Base-by-base conservation (phyloP, 2,113 vertebrate species). In the Callocephalon fimbriatum region DNA sequence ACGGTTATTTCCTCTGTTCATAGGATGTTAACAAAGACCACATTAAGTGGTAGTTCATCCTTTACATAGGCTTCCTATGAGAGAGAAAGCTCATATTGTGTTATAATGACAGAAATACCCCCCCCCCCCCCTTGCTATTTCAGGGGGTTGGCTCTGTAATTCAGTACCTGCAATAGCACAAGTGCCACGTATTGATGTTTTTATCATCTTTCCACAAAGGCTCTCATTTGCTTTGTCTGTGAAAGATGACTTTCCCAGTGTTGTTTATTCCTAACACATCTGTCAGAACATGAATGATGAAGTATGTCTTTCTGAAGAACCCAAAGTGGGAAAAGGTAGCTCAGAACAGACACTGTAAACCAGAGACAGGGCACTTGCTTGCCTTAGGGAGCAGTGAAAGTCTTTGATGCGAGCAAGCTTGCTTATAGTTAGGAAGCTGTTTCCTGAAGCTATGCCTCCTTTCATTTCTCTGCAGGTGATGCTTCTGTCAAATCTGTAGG, bases 161-260 rank as follows among this genome's bases (percentile, higher is more conserved):
- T 11, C 3, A 29, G 8, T 20, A 29, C 22, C 9, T 4, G 1
- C 75, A 37, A 1, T 44, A 21, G 53, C 62, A 23, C 3, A 25
- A 38, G 50, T 38, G 68, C 58, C 71, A 4, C 1, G 0, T n/a
- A 5, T 4, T 5, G 76, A 4, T 54, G 68, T 3, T 7, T 62
- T 45, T 18, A 2, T 31, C 12, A 1, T 32, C 71, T 86, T 48
- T 8, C 50, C 76, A 67, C 40, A 6, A 26, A 53, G 32, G 44
- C 65, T 72, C 10, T 51, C 26, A 1, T 15, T 72, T 61, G 54
- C 85, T 65, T 22, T 72, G 50, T 21, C 86, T 4, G 0, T 40
- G 83, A 38, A 9, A 31, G 75, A 6, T 40, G 38, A 14, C 66
- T 87, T 75, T 61, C 72, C 48, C 1, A 13, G 44, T 0, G 0